These are phyloP conservation scores for Poecilobothrus nobilitatus DNA, from an alignment of 2,888 invertebrate genomes.

Conservation along the genomic window DNA sequence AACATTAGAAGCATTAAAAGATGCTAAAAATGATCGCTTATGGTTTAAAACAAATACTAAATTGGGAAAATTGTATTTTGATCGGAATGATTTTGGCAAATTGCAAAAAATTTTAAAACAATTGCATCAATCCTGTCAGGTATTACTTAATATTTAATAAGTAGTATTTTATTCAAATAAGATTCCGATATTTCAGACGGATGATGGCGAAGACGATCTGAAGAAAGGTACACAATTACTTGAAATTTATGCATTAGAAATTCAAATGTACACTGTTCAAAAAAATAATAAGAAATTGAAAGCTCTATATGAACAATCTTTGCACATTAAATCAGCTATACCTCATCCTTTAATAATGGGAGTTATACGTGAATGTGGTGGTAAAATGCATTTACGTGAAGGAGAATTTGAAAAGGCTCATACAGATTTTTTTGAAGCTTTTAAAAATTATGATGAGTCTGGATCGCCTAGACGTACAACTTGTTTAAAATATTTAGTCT, in stretches of 20 bases:
- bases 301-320: slow-evolving; percentile 92
- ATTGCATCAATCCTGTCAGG: slow-evolving; percentile 93
- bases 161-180: slow-evolving; percentile 2
- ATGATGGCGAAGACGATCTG: slow-evolving; percentile 94
- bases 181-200: slow-evolving; percentile 56
- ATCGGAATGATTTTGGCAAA: slow-evolving; percentile 88
- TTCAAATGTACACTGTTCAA: slow-evolving; percentile 99
- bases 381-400: slow-evolving; percentile 98
- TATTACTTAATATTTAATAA: slow-evolving; percentile 34
- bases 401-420: slow-evolving; percentile 98
- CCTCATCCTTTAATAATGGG: slow-evolving; percentile 99
- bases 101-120: slow-evolving; percentile 95
- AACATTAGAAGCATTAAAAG: slow-evolving; percentile 85
- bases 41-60: slow-evolving; percentile 99
- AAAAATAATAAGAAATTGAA: slow-evolving; percentile 98
- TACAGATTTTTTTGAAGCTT: slow-evolving; percentile 98
- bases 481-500: slow-evolving; percentile 93
- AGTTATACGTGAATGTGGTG: slow-evolving; percentile 98
- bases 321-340: slow-evolving; percentile 98
- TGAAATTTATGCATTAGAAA: slow-evolving; percentile 97
- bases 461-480: slow-evolving; percentile 94
- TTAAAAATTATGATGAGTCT: slow-evolving; percentile 99
- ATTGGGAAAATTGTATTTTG: slow-evolving; percentile 95
- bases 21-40: slow-evolving; percentile 96
- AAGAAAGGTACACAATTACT: slow-evolving; percentile 96